Conservation (phyloP, 2,113 vertebrate species). For the Beaufortia kweichowensis region DNA sequence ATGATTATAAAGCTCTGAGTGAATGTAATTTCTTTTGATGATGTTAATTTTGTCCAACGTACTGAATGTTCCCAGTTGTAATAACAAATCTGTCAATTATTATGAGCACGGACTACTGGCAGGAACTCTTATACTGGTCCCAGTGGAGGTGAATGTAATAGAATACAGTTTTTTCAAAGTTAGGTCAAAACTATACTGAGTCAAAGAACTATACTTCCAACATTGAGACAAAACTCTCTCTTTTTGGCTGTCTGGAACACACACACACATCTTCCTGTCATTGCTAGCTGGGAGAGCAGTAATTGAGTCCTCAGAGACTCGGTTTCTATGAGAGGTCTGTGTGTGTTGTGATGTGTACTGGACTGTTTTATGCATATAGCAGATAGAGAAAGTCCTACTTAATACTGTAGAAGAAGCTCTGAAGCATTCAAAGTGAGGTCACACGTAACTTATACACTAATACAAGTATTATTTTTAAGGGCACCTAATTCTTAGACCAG, state of each 20-base stretch:
- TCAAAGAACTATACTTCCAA: conserved; percentile 25
- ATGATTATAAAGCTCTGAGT: conserved; percentile 50
- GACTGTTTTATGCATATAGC: conserved; percentile 67
- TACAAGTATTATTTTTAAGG: too few relatives aligned
- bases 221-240: conserved; percentile 34
- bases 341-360: conserved; percentile 68
- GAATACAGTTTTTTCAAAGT: conserved; percentile 9
- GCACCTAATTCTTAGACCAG: too few relatives aligned
- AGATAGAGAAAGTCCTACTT: conserved; percentile 16
- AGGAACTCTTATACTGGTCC: not conserved
- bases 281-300: conserved; percentile 57
- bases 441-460: not conserved
- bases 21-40: conserved; percentile 57
- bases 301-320: conserved; percentile 74
- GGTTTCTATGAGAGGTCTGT: conserved; percentile 67
- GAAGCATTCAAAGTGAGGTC: conserved; percentile 9
- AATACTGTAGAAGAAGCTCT: conserved; percentile 26
- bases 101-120: conserved; percentile 15
- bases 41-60: conserved; percentile 60
- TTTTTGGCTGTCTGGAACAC: not conserved
- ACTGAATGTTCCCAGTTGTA: conserved; percentile 57
- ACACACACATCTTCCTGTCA: conserved; percentile 29
- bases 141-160: not conserved
- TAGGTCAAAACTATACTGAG: not conserved
- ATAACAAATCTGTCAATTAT: conserved; percentile 55